Evolutionary conservation across 2,888 invertebrate genomes (phyloP), one percentile per base, ranked within the genome.

Genomic region (Eupeodes latifasciatus): DNA sequence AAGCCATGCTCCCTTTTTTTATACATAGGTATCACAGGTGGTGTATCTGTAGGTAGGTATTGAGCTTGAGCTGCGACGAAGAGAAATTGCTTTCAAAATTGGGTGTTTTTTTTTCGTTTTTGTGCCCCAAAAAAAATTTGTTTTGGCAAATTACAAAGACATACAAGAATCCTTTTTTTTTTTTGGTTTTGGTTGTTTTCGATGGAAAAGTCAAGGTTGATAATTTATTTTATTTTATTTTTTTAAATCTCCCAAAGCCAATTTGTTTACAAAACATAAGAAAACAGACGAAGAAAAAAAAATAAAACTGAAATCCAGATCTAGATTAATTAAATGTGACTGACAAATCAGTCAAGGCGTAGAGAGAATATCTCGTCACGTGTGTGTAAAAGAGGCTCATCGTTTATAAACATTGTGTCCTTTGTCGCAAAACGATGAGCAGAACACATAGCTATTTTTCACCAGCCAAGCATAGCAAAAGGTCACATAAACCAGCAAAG

Each of bases 351-450:
- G 84, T 81, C 59, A 80, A 71, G 71, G 72, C 72, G 36, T 64
- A 79, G 10, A 64, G 9, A 69, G 51, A 75, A 78, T 27, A 53
- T 34, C 62, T 86, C 74, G 77, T 86, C 85, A 82, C 82, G 78
- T 82, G 85, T 77, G 51, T 34, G 11, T 47, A 55, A 55, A 55
- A 81, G 59, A 51, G 81, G 74, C 76, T 74, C 84, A 84, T 81
- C 76, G 71, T 47, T 16, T 27, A 84, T 74, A 85, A 67, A 81
- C 74, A 64, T 81, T 36, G 84, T 40, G 40, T 74, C 81, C 84
- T 81, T 84, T 88, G 80, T 88, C 87, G 81, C 81, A 85, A 27
- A 81, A 66, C 78, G 81, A 66, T 74, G 81, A 88, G 72, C 71
- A 74, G 27, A 27, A 27, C 66, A 80, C 72, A 53, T 51, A 67